These are phyloP conservation scores for Amblyraja radiata DNA, from an alignment of 2,797 vertebrate species.

Conservation along the genomic window DNA sequence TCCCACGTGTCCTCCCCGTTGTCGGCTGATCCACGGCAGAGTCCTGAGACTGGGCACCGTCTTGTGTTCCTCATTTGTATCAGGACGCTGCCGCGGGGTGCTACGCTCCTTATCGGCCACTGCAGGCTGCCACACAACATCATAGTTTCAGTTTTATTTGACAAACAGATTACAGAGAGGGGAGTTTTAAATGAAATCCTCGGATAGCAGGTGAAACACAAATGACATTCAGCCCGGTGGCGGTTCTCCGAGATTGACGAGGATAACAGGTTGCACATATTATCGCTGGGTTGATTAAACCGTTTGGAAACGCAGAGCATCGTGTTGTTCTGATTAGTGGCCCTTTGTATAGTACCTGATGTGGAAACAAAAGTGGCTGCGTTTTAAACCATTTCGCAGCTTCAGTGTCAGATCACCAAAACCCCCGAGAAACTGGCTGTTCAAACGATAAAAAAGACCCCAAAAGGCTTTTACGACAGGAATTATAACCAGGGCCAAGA, in stretches of 20 bases:
- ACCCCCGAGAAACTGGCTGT: background rate
- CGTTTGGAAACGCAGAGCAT: background rate
- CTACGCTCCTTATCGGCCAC: background rate
- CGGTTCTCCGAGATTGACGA: background rate
- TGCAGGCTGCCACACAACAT: background rate
- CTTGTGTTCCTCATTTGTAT: too few relatives aligned
- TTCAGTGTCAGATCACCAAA: background rate
- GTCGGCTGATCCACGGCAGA: background rate
- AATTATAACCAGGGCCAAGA: background rate
- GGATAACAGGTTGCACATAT: slow-evolving; percentile 14
- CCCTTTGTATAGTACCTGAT: background rate
- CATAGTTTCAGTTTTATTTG: background rate
- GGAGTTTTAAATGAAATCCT: background rate
- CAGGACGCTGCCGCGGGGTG: too few relatives aligned
- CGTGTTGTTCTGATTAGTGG: background rate
- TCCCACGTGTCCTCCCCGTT: background rate
- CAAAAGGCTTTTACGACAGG: background rate
- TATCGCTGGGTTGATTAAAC: background rate
- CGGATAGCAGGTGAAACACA: background rate
- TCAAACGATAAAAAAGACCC: too few relatives aligned
- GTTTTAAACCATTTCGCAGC: background rate
- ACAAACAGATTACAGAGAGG: slow-evolving; percentile 11
- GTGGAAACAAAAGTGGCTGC: background rate
- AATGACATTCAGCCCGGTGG: background rate
- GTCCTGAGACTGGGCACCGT: background rate